Evolutionary conservation across 2,797 vertebrate species (phyloP).

Genomic region (Helostoma temminkii): DNA sequence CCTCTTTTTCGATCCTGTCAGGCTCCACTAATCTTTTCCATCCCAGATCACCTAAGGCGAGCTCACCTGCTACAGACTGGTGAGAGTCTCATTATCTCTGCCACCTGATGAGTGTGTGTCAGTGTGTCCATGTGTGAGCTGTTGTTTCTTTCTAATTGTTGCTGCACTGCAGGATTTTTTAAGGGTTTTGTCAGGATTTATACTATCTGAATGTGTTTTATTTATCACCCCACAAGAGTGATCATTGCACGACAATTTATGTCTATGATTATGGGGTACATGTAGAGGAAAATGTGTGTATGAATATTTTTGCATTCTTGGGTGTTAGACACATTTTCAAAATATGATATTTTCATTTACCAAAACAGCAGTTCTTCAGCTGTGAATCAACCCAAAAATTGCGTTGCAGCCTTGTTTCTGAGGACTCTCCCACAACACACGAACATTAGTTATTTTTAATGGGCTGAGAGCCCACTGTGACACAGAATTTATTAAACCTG

Average conservation of each 20-base stretch:
- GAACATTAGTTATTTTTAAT: constrained; percentile 52
- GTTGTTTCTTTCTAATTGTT: constrained; percentile 28
- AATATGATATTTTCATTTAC: constrained; percentile 36
- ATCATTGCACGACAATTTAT: constrained; percentile 48
- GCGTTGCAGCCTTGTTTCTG: constrained; percentile 21
- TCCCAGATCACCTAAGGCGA: constrained; percentile 54
- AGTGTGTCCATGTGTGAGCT: constrained; percentile 3
- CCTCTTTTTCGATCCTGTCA: constrained; percentile 34
- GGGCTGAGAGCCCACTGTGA: constrained; percentile 28
- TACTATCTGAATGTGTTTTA: constrained; percentile 11
- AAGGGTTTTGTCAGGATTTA: neutral
- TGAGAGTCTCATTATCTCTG: constrained; percentile 57
- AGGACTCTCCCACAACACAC: constrained; percentile 22
- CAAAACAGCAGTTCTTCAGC: constrained; percentile 26
- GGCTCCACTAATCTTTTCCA: constrained; percentile 63
- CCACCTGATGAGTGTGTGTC: constrained; percentile 50
- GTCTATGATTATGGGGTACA: constrained; percentile 44
- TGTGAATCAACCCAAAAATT: constrained; percentile 38
- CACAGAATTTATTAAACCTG: constrained; percentile 45
- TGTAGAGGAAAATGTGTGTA: constrained; percentile 18
- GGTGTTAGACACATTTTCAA: constrained; percentile 26
- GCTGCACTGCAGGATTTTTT: neutral
- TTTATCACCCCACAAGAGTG: constrained; percentile 24
- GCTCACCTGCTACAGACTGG: constrained; percentile 56
- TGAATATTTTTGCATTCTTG: constrained; percentile 6